phyloP scores from a whole-genome alignment of 2,888 invertebrate species.

The Isoperla grammatica region DNA sequence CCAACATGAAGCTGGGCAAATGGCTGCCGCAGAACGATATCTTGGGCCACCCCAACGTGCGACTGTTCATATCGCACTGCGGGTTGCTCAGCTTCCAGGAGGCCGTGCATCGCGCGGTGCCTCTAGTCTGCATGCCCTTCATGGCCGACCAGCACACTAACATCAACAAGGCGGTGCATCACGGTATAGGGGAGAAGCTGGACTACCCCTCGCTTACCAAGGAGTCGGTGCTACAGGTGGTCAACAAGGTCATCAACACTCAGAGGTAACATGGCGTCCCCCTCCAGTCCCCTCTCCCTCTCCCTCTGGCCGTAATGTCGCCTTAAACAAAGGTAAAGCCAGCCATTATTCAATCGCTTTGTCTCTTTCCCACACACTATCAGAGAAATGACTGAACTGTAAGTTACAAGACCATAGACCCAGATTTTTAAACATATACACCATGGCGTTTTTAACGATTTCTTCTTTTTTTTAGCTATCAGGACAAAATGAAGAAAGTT shows the following conservation, averaged over 20 bases:
- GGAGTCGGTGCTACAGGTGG: conserved; percentile 4
- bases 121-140: conserved; percentile 48
- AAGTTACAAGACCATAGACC: no score
- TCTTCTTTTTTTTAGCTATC: not conserved
- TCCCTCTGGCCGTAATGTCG: no score
- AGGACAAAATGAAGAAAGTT: not conserved
- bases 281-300: no score
- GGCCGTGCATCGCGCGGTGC: conserved; percentile 46
- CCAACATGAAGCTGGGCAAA: conserved; percentile 18
- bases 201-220: conserved; percentile 32
- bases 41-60: conserved; percentile 45
- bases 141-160: conserved; percentile 46
- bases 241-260: no score
- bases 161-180: conserved; percentile 35
- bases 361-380: no score
- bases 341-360: no score
- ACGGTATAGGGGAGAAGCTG: conserved; percentile 39
- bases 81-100: conserved; percentile 47
- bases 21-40: conserved; percentile 35
- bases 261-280: no score
- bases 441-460: no score
- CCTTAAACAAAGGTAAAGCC: no score
- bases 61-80: conserved; percentile 47
- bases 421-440: no score
- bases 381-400: no score